Percentiles rank a stretch among this genome's conserved stretches.
Evolutionary conservation across 2,113 vertebrate genomes (phyloP).

Genomic region (Xiphophorus hellerii): DNA sequence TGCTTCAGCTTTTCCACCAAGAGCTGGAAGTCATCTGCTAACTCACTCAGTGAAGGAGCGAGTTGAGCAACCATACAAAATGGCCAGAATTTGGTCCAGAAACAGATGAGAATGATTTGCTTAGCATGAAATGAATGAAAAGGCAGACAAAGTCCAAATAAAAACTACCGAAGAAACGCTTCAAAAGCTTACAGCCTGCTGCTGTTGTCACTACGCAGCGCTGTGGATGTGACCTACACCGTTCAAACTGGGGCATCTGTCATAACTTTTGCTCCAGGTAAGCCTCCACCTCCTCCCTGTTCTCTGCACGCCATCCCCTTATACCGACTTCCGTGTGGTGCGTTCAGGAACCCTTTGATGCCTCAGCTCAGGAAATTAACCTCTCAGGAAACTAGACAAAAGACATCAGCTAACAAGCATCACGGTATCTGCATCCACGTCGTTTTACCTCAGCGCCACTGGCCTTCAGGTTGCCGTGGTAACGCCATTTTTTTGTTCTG

Average conservation of each 20-base stretch:
- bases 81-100: neutral
- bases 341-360: neutral
- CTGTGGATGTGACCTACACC: no score
- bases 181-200: neutral
- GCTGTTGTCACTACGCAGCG: no score
- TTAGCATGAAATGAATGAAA: neutral
- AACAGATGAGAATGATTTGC: neutral
- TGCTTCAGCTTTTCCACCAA: no score
- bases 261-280: no score
- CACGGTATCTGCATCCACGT: slow-evolving; percentile 38
- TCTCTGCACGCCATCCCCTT: neutral
- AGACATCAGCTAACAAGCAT: slow-evolving; percentile 23
- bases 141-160: neutral
- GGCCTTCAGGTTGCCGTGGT: slow-evolving; percentile 78
- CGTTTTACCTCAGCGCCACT: slow-evolving; percentile 38
- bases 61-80: no score
- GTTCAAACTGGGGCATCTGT: no score
- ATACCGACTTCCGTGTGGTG: neutral
- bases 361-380: slow-evolving; percentile 7
- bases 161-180: neutral
- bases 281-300: no score
- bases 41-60: neutral
- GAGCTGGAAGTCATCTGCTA: neutral
- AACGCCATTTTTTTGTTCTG: slow-evolving; percentile 54
- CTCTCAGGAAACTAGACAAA: slow-evolving; percentile 35